Conservation (phyloP, 1,140 invertebrate species). For the Mizuhopecten yessoensis region DNA sequence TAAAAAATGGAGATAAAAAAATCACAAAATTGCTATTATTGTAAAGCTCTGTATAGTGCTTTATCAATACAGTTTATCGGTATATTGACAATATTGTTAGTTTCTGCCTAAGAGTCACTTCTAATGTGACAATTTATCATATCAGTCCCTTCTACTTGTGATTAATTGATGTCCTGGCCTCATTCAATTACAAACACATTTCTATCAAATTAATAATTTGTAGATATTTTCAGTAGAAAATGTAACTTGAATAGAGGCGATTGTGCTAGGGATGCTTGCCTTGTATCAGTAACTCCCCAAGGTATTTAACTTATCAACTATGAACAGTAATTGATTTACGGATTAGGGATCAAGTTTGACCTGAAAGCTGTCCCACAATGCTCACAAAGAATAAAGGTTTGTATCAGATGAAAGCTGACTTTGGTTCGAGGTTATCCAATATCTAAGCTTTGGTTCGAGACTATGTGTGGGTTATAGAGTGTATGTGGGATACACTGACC, state of each 20-base stretch:
- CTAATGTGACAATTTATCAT: too few relatives aligned
- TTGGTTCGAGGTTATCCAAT: neutral
- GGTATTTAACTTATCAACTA: conserved; percentile 1
- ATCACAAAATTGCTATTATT: too few relatives aligned
- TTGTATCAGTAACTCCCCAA: neutral
- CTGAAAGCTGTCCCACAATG: neutral
- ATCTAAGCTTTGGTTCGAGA: neutral
- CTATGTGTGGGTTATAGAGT: neutral
- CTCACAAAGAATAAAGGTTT: neutral
- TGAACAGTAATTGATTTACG: neutral
- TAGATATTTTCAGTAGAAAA: neutral
- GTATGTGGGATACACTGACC: neutral
- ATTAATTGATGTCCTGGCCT: too few relatives aligned
- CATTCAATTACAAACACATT: conserved; percentile 2
- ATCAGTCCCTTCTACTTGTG: too few relatives aligned
- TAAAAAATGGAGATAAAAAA: too few relatives aligned
- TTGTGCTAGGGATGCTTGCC: neutral
- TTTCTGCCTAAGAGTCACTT: too few relatives aligned
- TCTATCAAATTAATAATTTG: conserved; percentile 36
- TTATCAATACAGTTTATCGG: too few relatives aligned
- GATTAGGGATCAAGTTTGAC: neutral
- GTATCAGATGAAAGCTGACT: neutral
- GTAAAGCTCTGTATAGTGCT: too few relatives aligned
- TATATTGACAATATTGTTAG: too few relatives aligned
- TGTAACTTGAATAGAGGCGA: neutral